Conservation (phyloP, 1,140 invertebrate genomes). For the Phenacoccus solenopsis region DNA sequence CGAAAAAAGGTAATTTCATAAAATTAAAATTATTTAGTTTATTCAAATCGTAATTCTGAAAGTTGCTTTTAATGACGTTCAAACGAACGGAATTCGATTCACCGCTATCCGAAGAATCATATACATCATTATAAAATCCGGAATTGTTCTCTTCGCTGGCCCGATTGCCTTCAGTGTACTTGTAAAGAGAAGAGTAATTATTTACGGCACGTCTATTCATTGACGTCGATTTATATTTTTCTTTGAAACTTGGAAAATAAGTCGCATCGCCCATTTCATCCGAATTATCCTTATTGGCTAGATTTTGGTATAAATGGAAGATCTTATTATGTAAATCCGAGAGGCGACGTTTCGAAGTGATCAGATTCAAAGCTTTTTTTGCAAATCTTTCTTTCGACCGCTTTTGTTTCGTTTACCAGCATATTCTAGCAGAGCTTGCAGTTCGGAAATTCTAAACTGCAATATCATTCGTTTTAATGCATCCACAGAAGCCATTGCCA, state of each 20-base stretch:
- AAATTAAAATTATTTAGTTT: neutral
- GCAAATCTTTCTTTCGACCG: neutral
- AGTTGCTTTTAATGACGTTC: neutral
- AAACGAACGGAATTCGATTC: neutral
- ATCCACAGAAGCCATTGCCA: neutral
- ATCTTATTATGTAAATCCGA: neutral
- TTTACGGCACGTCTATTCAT: no score
- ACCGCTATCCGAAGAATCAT: neutral
- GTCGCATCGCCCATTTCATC: neutral
- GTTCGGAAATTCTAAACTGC: neutral
- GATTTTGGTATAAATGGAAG: neutral
- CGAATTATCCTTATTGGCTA: neutral
- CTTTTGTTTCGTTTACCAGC: neutral
- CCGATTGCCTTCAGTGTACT: no score
- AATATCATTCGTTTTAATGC: neutral
- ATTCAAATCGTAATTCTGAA: neutral
- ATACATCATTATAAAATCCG: neutral
- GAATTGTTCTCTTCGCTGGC: neutral
- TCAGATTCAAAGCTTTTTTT: neutral
- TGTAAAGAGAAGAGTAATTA: no score
- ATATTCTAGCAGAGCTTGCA: neutral
- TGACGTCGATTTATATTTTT: no score
- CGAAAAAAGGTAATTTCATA: neutral
- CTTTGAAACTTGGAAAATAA: neutral
- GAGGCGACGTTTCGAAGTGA: neutral